Conservation (phyloP, 2,888 invertebrate genomes). For the Vesta saturnalis region DNA sequence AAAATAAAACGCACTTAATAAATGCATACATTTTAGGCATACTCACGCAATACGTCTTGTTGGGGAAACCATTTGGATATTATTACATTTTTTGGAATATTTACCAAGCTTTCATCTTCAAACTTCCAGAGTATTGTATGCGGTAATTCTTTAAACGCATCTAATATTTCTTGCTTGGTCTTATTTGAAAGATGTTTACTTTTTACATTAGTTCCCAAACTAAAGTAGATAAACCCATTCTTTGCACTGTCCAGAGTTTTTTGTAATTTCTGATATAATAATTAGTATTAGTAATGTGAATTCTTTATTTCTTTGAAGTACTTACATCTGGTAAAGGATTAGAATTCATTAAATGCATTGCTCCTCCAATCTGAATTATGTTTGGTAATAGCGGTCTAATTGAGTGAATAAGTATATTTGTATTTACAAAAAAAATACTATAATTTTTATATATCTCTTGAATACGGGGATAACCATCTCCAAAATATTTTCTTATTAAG, state of each 20-base stretch:
- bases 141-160: slow-evolving; percentile 57
- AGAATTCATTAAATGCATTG: not conserved
- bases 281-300: not conserved
- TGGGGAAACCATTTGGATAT: slow-evolving; percentile 24
- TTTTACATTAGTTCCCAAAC: not conserved
- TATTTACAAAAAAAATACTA: not conserved
- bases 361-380: not conserved
- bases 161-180: slow-evolving; percentile 50
- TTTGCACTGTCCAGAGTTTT: not conserved
- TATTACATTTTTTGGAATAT: slow-evolving; percentile 46
- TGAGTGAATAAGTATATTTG: not conserved
- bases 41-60: not conserved
- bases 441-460: slow-evolving; percentile 2
- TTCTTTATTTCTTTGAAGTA: too few species aligned
- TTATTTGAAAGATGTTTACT: slow-evolving; percentile 50
- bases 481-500: not conserved
- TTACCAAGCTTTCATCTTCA: slow-evolving; percentile 46
- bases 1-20: not conserved
- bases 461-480: not conserved
- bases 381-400: not conserved
- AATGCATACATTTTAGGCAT: not conserved
- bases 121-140: slow-evolving; percentile 62
- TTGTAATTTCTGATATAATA: not conserved
- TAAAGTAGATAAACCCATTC: not conserved
- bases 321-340: not conserved